Percentiles rank a stretch among this genome's conserved stretches.
These are phyloP conservation scores for Molanna angustata DNA, from an alignment of 2,888 invertebrate genomes.

Conservation along the genomic window DNA sequence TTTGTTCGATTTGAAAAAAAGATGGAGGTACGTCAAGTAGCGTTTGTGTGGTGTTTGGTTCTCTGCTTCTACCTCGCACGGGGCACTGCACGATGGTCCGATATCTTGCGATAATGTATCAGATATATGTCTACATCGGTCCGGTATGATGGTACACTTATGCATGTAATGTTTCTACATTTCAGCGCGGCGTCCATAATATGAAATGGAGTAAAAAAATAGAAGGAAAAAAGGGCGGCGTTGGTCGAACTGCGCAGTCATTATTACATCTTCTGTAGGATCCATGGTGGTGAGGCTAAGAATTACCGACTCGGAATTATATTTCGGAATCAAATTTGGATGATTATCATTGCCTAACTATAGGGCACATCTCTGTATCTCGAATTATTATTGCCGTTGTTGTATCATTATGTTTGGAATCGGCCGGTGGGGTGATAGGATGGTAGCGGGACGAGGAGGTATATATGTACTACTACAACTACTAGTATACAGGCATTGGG, in stretches of 20 bases:
- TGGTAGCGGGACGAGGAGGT: constrained; percentile 8
- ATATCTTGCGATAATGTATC: no score
- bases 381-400: constrained; percentile 21
- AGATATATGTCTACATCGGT: no score
- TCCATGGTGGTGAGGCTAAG: constrained; percentile 1
- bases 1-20: no score
- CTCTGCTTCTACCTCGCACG: no score
- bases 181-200: not conserved
- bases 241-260: constrained; percentile 2
- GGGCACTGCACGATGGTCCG: no score
- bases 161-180: no score
- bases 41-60: no score
- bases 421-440: not conserved
- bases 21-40: no score
- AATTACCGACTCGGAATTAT: constrained; percentile 25
- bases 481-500: no score
- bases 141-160: no score
- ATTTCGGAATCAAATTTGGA: constrained; percentile 32
- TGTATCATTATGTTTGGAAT: constrained; percentile 18
- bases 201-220: not conserved
- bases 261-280: constrained; percentile 2
- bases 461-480: no score
- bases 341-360: constrained; percentile 32
- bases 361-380: constrained; percentile 20
- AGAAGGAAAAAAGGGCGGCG: not conserved